Percentiles rank a stretch among this genome's conserved stretches.
Conservation (phyloP, 2,113 vertebrate genomes). For the Ceuthmochares aereus region DNA sequence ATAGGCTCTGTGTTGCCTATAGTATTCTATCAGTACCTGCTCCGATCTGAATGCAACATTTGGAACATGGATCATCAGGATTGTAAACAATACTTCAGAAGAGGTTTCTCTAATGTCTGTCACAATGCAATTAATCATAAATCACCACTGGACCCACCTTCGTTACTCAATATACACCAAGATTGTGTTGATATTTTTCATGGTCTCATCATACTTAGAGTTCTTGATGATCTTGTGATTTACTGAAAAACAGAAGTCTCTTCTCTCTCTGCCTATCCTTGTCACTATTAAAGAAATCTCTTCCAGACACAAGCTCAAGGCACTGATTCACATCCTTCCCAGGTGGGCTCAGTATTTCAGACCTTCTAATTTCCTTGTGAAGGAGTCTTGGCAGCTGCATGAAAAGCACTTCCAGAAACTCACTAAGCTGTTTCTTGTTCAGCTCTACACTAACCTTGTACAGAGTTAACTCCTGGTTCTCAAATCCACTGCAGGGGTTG, state of each 20-base stretch:
- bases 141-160: too few relatives aligned
- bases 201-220: background rate
- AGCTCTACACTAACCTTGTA: background rate
- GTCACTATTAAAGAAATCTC: background rate
- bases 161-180: background rate
- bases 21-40: too few relatives aligned
- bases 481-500: accelerated
- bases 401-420: background rate
- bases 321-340: background rate
- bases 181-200: background rate
- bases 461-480: background rate
- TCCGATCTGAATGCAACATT: too few relatives aligned
- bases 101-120: too few relatives aligned
- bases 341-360: background rate
- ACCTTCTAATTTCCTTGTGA: constrained; percentile 36
- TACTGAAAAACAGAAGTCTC: background rate
- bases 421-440: background rate
- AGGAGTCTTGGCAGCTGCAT: background rate
- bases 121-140: too few relatives aligned
- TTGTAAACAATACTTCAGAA: too few relatives aligned
- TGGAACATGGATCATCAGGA: too few relatives aligned
- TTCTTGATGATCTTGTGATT: background rate
- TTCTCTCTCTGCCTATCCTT: background rate
- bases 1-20: too few relatives aligned
- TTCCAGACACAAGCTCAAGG: background rate